Evolutionary conservation across 2,888 invertebrate genomes (phyloP), one percentile per base, ranked within the genome.

Genomic region (Rhingia rostrata): DNA sequence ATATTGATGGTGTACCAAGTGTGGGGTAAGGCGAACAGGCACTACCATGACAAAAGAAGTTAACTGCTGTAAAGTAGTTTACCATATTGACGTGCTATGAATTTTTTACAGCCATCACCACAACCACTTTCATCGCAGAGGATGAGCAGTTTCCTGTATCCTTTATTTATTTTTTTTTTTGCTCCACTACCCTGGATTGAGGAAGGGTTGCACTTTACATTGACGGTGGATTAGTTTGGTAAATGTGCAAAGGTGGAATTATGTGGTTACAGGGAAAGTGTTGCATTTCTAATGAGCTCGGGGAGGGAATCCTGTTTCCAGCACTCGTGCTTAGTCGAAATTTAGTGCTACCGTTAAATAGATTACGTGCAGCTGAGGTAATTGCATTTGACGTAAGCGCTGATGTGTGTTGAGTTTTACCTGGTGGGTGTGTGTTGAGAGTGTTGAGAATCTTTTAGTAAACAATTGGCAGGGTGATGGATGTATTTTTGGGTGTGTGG

Each of bases 261-360:
- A 80, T 84, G 84, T 80, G 84, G 84, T 53, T 80, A 37, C 69
- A 66, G 54, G 45, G 54, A 84, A 64, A 74, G 80, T 66, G 80
- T 80, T 79, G 84, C 84, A 84, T 84, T 84, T 80, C 60, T 84
- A 84, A 84, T 80, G 64, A 84, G 70, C 61, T 51, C n/a, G 39
- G 41, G 30, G 9, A 32, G 9, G 35, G 12, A 35, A 12, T 56
- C 43, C 3, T 37, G 22, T 49, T 60, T 41, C 14, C 22, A 22
- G 22, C 1, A 22, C 45, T 51, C 64, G 49, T 60, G 47, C 22
- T 54, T 22, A 49, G 47, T 14, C 10, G 37, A 77, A 60, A 60
- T 69, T 70, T 69, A 70, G 61, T 70, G 60, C 41, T 43, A 35
- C 41, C 39, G 84, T 75, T 84, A 75, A 84, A 84, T 70, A 84